Conservation (phyloP, 1,140 invertebrate genomes). For the Euwallacea fornicatus region DNA sequence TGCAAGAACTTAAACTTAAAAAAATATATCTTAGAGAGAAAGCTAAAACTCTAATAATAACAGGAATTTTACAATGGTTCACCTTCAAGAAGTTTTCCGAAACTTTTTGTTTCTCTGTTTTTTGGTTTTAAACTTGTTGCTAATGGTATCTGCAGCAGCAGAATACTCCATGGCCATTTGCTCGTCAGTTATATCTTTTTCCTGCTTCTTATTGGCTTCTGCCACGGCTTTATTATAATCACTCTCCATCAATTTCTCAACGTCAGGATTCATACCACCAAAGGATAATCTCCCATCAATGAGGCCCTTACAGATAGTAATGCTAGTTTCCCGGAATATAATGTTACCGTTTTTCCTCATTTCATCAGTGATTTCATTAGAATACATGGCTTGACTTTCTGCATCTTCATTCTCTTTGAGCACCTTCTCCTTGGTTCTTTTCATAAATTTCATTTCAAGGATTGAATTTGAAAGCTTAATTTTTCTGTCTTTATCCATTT, state of each 20-base stretch:
- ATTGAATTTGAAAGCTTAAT: constrained; percentile 66
- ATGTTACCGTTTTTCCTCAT: constrained; percentile 66
- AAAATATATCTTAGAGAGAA: constrained; percentile 37
- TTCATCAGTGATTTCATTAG: constrained; percentile 55
- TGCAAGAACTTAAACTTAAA: constrained; percentile 37
- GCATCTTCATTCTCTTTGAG: constrained; percentile 74
- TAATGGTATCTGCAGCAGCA: constrained; percentile 54
- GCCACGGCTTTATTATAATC: constrained; percentile 57
- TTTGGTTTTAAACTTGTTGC: constrained; percentile 53
- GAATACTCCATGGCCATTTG: constrained; percentile 65
- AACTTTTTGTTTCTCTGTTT: constrained; percentile 45
- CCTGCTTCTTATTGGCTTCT: constrained; percentile 54
- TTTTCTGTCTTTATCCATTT: constrained; percentile 25
- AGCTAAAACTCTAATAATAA: not conserved
- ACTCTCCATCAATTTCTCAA: constrained; percentile 71
- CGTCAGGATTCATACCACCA: constrained; percentile 85
- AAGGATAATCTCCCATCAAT: constrained; percentile 81
- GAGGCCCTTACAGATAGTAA: constrained; percentile 71
- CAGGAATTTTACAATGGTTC: constrained; percentile 3
- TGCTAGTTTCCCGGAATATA: constrained; percentile 72
- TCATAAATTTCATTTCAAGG: constrained; percentile 88
- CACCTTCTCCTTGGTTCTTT: constrained; percentile 79
- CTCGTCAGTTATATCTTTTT: constrained; percentile 69
- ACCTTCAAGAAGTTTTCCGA: constrained; percentile 41
- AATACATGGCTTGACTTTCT: constrained; percentile 64